These are phyloP conservation scores for Arctocebus calabarensis DNA, from an alignment of 2,797 vertebrate species.

Conservation along the genomic window DNA sequence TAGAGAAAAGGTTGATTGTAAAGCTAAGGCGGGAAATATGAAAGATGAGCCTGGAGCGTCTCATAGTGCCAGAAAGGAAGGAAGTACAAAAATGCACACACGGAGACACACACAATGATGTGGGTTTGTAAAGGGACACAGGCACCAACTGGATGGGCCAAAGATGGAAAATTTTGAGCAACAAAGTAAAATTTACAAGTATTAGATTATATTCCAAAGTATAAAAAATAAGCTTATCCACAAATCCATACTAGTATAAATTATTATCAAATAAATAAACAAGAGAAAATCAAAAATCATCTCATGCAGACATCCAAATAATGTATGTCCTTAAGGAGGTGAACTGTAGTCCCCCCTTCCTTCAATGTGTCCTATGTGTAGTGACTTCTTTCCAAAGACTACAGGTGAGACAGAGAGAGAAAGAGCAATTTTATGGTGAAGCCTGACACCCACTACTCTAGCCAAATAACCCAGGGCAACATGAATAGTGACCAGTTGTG, in stretches of 20 bases:
- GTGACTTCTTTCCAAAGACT: not conserved
- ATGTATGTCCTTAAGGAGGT: not conserved
- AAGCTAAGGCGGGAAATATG: not conserved
- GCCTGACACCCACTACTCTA: not conserved
- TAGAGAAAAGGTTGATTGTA: no score
- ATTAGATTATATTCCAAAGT: not conserved
- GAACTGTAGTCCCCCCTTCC: not conserved
- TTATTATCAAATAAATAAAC: not conserved
- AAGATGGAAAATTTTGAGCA: not conserved
- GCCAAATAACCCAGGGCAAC: not conserved
- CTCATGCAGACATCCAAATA: not conserved
- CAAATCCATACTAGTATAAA: not conserved
- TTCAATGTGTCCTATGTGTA: not conserved
- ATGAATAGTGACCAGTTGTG: not conserved
- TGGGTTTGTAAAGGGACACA: not conserved
- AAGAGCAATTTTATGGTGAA: not conserved
- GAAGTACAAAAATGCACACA: not conserved
- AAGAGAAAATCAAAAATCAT: not conserved
- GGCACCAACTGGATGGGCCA: not conserved
- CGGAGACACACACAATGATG: not conserved
- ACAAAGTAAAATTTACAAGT: not conserved
- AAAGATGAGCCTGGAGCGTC: not conserved
- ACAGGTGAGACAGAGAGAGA: not conserved
- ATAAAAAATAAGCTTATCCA: not conserved
- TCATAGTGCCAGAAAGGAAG: not conserved